phyloP scores from a whole-genome alignment of 2,888 invertebrate species.

The Eristalis pertinax region DNA sequence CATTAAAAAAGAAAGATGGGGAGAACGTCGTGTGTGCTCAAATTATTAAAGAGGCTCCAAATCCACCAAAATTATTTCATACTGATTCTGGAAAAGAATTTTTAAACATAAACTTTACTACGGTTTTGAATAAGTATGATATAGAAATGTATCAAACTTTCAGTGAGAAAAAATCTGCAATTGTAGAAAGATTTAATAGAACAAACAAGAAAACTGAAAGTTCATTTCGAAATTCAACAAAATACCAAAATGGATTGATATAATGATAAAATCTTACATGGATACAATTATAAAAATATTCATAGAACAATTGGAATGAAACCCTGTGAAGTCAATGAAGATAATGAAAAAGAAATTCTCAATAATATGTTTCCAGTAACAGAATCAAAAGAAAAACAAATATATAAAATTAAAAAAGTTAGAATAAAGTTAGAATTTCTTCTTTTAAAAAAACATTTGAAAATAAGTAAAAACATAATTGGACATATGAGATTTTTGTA shows the following conservation, averaged over 20 bases:
- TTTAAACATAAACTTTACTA: slow-evolving; percentile 73
- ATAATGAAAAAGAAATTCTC: slow-evolving; percentile 23
- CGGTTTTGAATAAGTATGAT: slow-evolving; percentile 71
- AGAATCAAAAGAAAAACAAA: slow-evolving; percentile 29
- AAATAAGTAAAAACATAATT: no score
- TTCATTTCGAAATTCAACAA: no score
- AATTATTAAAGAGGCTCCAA: slow-evolving; percentile 37
- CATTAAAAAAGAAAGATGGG: no score
- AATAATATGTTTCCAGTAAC: slow-evolving; percentile 23
- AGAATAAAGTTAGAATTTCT: no score
- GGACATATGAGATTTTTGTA: no score
- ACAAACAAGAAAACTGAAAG: no score
- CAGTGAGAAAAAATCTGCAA: no score
- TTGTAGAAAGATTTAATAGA: no score
- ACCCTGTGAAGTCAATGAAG: slow-evolving; percentile 72
- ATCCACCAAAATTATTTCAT: slow-evolving; percentile 40
- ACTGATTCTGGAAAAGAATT: slow-evolving; percentile 74
- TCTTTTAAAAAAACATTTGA: no score
- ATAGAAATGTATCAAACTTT: slow-evolving; percentile 55
- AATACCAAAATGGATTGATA: no score
- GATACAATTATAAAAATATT: slow-evolving; percentile 73
- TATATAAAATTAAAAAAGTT: background rate
- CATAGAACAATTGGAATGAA: slow-evolving; percentile 74
- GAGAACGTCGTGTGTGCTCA: slow-evolving; percentile 3
- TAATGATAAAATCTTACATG: slow-evolving; percentile 27